Base-by-base conservation (phyloP, 2,888 invertebrate genomes). In the Noctua comes region DNA sequence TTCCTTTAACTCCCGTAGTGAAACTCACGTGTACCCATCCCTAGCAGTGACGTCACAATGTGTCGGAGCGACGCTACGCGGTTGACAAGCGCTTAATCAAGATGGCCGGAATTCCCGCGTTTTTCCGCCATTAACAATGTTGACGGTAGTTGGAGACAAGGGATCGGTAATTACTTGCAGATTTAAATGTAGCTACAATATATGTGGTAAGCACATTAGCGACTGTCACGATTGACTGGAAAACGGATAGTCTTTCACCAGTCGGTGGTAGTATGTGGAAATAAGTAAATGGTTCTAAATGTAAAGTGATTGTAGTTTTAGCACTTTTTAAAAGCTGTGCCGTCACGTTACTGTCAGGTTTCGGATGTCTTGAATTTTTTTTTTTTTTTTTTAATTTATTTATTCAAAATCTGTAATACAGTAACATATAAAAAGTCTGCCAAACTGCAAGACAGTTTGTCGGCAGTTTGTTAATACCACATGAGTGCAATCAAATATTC, bases 31-130 rank as follows among this genome's bases (percentile, higher is more conserved):
- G 40, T 71, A 59, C 76, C 51, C 88, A 85, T 76, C 88, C 73
- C 90, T 87, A 83, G 86, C 59, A 24, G 73, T 86, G 89, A 82
- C 83, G 80, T 85, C 80, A 88, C 85, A 83, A 74, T 85, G 89
- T 89, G 87, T 86, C 86, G 72, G 79, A 80, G 43, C 77, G 79
- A 64, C 76, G 76, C 86, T 81, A 77, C 88, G 81, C 69, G 77
- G 84, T 80, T 89, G 89, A 89, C 89, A 90, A 88, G 81, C 85
- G 88, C 90, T 89, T 89, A 86, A 90, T 89, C 89, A 89, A 86
- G 83, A 88, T 84, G 84, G 81, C 84, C 77, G 76, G 76, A 77
- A 79, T 88, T 79, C 77, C 80, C 74, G 86, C 79, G 78, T 87
- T 89, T 88, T 89, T 88, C 75, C 68, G 48, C 70, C 84, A 88